Evolutionary conservation across 2,888 invertebrate species (phyloP).

Genomic region (Theretra japonica): DNA sequence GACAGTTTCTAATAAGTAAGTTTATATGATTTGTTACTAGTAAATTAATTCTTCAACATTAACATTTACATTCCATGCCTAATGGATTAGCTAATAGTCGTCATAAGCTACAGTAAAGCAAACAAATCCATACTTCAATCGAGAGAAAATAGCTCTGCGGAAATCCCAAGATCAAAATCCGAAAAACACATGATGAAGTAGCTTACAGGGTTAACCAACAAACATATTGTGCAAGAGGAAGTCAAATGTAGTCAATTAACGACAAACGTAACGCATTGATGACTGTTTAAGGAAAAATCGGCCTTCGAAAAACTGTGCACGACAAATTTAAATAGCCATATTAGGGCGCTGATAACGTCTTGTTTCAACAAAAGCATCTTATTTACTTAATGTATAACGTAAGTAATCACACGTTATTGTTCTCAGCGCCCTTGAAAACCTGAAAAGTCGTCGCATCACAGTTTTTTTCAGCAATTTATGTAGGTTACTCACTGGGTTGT

Average conservation of each 20-base stretch:
- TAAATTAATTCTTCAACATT: no score
- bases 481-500: slow-evolving; percentile 70
- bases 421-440: slow-evolving; percentile 67
- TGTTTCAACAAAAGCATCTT: slow-evolving; percentile 43
- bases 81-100: no score
- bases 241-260: slow-evolving; percentile 28
- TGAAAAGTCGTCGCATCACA: slow-evolving; percentile 39
- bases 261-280: slow-evolving; percentile 28
- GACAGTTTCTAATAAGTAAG: no score
- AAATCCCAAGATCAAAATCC: slow-evolving; percentile 15
- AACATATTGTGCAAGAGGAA: slow-evolving; percentile 33
- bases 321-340: slow-evolving; percentile 34
- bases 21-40: no score
- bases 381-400: slow-evolving; percentile 55
- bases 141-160: slow-evolving; percentile 3
- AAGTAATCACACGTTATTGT: slow-evolving; percentile 52
- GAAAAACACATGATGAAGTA: not conserved
- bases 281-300: slow-evolving; percentile 35
- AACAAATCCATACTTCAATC: not conserved
- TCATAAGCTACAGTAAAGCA: no score
- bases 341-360: slow-evolving; percentile 40
- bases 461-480: slow-evolving; percentile 38
- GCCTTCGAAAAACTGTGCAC: slow-evolving; percentile 39
- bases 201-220: slow-evolving; percentile 34
- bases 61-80: no score